Base-by-base conservation (phyloP, 2,888 invertebrate species). In the Cheilosia soror region DNA sequence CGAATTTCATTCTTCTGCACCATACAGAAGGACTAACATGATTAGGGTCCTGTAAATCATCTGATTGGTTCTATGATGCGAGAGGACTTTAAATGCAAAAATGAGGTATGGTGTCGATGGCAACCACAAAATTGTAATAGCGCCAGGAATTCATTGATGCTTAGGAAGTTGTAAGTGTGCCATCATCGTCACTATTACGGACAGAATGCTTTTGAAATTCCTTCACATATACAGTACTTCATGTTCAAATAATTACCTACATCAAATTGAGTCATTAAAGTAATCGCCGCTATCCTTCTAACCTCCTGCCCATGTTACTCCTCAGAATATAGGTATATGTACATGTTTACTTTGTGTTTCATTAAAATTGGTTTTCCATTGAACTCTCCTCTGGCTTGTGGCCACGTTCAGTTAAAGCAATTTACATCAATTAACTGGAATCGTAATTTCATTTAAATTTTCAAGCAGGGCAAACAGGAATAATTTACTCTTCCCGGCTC, bases 371-470 rank as follows among this genome's bases (percentile, higher is more conserved):
- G 15, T 31, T 29, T 47, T 49, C 27, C 62, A 44, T 63, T 33
- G 55, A 58, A 51, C 49, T 66, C 42, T 42, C 60, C 63, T 49
- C 11, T 37, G 37, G 11, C 37, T 37, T 37, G 37, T 37, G 11
- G 4, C 33, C 58, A 51, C 25, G 53, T 57, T 29, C 47, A 7
- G 33, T 49, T 20, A 20, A 62, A 33, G 13, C 62, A 78, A 71
- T 79, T 79, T 79, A 33, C 78, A 72, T 79, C 65, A 57, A 79
- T 79, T 79, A 77, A 69, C 37, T 62, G 60, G 7, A 76, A 51
- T n/a, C 58, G 44, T 9, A 29, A 58, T 63, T 55, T 25, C 40
- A 68, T 69, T 66, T 62, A 55, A 44, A 57, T 78, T 62, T 63
- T 29, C 51, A 53, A 33, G 33, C 73, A 55, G 40, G 49, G 20